Evolutionary conservation across 2,888 invertebrate genomes (phyloP), one percentile per base, ranked within the genome.

Genomic region (Copidosoma aretas): DNA sequence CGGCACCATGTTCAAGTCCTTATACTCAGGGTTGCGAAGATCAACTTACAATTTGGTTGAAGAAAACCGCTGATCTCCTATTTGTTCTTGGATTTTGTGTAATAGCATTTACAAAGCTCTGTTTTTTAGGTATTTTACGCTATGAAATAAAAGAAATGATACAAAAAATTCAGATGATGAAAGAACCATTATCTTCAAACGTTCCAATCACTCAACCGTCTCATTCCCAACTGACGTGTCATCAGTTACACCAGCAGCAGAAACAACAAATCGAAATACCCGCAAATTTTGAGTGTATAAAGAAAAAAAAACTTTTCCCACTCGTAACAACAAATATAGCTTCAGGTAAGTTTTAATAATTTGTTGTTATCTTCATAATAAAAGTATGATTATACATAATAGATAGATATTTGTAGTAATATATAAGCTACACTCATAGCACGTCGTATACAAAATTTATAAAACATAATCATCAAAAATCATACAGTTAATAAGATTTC

Each of bases 121-220:
- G 93, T 87, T 94, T 94, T 88, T 89, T 94, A 74, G 93, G 93
- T 72, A 93, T 94, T 77, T 87, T 94, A 77, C 89, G 93, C 71
- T 93, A 93, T 86, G 93, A 94, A 86, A 93, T 94, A 80, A 89
- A 91, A 75, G 94, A 94, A 84, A 94, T 94, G 94, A 93, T 94
- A 80, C 93, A 94, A 84, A 94, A 94, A 86, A 94, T 94, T 82
- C 90, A 91, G 79, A 88, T 94, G 81, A 86, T 94, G 72, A 89
- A 80, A 24, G 83, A 82, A 68, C 78, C 80, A 15, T 80, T 80
- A 32, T 78, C 79, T n/a, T 73, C 82, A 0, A 70, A 76, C 17
- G 76, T 79, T 3, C 78, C 80, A 15, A 79, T 80, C 66, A 77
- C 78, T 22, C 82, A 81, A 64, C 77, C 78, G 21, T 79, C 79